A percentile compares a stretch with the other conserved stretches of the same genome.
Conservation (phyloP, 2,113 vertebrate genomes). For the Cairina moschata region DNA sequence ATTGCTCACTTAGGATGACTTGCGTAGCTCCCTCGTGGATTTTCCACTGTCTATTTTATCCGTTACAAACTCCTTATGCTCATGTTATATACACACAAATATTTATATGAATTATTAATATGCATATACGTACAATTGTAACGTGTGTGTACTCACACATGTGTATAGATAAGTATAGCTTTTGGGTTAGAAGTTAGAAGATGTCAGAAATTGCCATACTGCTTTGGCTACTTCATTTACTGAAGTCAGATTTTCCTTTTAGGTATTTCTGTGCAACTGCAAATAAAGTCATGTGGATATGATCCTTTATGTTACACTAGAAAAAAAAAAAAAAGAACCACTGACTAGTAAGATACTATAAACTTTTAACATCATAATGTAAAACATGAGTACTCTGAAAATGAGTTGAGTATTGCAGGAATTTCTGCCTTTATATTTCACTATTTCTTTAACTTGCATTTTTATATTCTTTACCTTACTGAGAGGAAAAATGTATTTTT, state of each 20-base stretch:
- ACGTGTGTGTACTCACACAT: not conserved
- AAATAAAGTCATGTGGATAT: not conserved
- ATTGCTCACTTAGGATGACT: slow-evolving; percentile 23
- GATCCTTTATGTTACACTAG: not conserved
- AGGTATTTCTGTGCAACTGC: not conserved
- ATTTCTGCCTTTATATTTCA: not conserved
- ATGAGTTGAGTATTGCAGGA: not conserved
- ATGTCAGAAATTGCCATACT: not conserved
- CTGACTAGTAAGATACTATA: not conserved
- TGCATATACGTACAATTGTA: not conserved
- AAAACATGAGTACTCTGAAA: not conserved
- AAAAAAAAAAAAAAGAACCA: not conserved
- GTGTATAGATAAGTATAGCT: not conserved
- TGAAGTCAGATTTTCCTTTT: not conserved
- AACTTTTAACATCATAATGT: not conserved
- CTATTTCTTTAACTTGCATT: not conserved
- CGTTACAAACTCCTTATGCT: not conserved
- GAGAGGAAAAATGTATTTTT: not conserved
- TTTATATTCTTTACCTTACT: not conserved
- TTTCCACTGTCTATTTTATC: slow-evolving; percentile 15
- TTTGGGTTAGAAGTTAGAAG: not conserved
- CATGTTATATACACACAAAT: slow-evolving; percentile 7
- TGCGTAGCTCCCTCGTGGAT: not conserved
- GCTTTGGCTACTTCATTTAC: not conserved
- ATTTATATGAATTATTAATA: not conserved